Evolutionary conservation across 2,888 invertebrate genomes (phyloP).

Genomic region (Dryadula phaetusa): DNA sequence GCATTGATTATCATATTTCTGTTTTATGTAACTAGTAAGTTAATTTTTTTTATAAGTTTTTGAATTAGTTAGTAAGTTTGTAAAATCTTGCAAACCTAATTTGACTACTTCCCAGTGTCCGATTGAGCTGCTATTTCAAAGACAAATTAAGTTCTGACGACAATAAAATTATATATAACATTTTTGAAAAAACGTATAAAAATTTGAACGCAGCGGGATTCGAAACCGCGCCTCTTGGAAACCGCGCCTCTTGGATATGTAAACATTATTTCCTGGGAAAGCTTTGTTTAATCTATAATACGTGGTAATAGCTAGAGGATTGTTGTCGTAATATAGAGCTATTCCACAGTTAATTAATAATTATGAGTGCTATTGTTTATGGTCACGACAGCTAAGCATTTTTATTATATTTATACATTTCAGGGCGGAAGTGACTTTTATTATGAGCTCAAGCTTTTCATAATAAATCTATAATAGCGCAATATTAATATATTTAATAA

Average conservation of each 20-base stretch:
- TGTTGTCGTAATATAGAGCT: not conserved
- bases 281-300: not conserved
- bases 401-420: constrained; percentile 20
- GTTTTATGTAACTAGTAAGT: not conserved
- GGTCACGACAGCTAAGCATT: constrained; percentile 22
- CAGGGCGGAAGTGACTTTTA: constrained; percentile 8
- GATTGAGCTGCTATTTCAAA: too few species aligned
- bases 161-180: too few species aligned
- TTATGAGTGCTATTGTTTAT: constrained; percentile 12
- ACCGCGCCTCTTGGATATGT: too few species aligned
- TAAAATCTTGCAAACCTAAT: too few species aligned
- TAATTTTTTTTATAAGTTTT: too few species aligned
- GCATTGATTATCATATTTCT: not conserved
- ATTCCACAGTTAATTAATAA: constrained; percentile 16
- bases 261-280: not conserved
- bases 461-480: not conserved
- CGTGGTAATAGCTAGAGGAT: not conserved
- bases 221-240: too few species aligned
- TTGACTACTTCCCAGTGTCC: too few species aligned
- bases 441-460: not conserved
- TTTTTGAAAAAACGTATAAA: too few species aligned
- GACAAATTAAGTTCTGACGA: too few species aligned
- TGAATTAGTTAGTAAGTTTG: too few species aligned
- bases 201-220: too few species aligned
- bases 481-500: not conserved